Evolutionary conservation across 2,797 vertebrate genomes (phyloP), one percentile per base, ranked within the genome.

Genomic region (Sarcoramphus papa): DNA sequence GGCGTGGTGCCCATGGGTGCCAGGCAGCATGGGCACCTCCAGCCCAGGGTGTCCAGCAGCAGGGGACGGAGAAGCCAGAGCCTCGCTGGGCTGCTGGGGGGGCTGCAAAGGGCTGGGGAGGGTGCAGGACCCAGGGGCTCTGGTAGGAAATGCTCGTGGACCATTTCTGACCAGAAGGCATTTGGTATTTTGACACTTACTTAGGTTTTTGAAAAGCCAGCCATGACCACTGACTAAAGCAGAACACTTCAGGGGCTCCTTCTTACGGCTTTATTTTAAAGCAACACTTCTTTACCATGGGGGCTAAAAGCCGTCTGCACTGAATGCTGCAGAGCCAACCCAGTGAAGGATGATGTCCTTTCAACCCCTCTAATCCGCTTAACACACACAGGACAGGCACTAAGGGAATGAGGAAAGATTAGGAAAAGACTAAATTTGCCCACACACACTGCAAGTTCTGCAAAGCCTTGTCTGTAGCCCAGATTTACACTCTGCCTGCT

Each of bases 371-470:
- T 54, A 65, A 69, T 68, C 23, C 33, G 35, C n/a, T 15, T 57
- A 15, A 41, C 10, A 47, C 54, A 43, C 28, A 23, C 8, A 22
- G 54, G 40, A 47, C 17, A 31, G 43, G 59, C 53, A 33, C 43
- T 54, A 53, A 79, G 31, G 31, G n/a, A 69, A 43, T 35, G 21
- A 22, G 37, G 28, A 80, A 67, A 90, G 35, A 76, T 53, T 48
- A 88, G 35, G 53, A 65, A 86, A 88, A 86, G 20, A 30, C 65
- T 62, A 5, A 60, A 60, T 73, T 91, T 80, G 2, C 17, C 18
- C 14, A 0, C 0, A 4, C 33, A 1, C 3, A 2, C 4, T 63
- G 28, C 5, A 70, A 54, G 17, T 54, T 51, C 57, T 75, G 41
- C 45, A 70, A 57, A 88, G 27, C 54, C 48, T 47, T n/a, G 6